Evolutionary conservation across 2,797 vertebrate species (phyloP).

Genomic region (Limnodromus scolopaceus): DNA sequence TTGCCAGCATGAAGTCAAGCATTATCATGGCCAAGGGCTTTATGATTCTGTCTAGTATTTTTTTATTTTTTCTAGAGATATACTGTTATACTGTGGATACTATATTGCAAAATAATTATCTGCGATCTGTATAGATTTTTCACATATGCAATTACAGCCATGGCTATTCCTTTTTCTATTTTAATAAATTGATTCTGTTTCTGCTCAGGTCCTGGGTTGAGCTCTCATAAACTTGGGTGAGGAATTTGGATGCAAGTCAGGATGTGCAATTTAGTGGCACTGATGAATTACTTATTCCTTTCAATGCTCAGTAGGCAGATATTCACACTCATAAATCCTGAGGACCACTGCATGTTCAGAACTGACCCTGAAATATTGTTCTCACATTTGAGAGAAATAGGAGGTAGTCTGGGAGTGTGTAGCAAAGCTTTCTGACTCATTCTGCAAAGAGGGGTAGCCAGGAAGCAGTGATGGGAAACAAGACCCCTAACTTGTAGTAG

Average conservation of each 20-base stretch:
- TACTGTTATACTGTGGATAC: background rate
- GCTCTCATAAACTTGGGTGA: background rate
- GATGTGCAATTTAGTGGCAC: background rate
- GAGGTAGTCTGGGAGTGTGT: background rate
- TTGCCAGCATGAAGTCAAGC: background rate
- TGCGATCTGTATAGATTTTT: background rate
- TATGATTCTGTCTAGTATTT: background rate
- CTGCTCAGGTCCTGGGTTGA: background rate
- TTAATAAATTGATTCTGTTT: background rate
- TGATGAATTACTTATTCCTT: background rate
- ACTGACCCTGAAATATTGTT: background rate
- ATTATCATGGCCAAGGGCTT: background rate
- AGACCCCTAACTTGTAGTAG: background rate
- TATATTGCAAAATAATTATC: background rate
- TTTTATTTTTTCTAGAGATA: background rate
- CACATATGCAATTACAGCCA: background rate
- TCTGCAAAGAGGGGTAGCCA: background rate
- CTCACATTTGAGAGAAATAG: background rate
- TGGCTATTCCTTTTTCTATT: background rate
- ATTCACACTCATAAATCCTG: background rate
- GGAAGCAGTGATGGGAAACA: background rate
- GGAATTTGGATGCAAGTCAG: background rate
- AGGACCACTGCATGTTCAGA: background rate
- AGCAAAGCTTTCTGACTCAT: background rate
- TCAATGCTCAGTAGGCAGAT: background rate